Evolutionary conservation across 2,888 invertebrate genomes (phyloP), one percentile per base, ranked within the genome.

Genomic region (Coenonympha arcania): DNA sequence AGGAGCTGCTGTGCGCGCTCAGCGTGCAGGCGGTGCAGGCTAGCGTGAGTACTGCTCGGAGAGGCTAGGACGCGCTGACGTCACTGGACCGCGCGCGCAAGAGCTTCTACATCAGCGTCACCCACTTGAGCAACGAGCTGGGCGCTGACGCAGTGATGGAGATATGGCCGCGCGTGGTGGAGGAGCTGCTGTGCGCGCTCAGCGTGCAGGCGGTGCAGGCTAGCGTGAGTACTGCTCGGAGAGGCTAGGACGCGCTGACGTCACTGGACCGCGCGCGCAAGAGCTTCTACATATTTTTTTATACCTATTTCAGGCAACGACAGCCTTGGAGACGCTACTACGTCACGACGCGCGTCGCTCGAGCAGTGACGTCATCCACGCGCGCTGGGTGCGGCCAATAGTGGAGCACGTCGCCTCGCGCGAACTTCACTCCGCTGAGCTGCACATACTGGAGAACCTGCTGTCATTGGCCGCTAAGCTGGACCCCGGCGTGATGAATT

Each of bases 21-120:
- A n/a, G n/a, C n/a, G n/a, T n/a, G n/a, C n/a, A n/a, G n/a, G n/a
- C n/a, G n/a, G n/a, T n/a, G n/a, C n/a, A n/a, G n/a, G n/a, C n/a
- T n/a, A n/a, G n/a, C n/a, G n/a, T n/a, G n/a, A n/a, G n/a, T n/a
- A n/a, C n/a, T n/a, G n/a, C n/a, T n/a, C n/a, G n/a, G n/a, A n/a
- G n/a, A n/a, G n/a, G n/a, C n/a, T n/a, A n/a, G n/a, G n/a, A n/a
- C n/a, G n/a, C n/a, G n/a, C n/a, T n/a, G n/a, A n/a, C n/a, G n/a
- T n/a, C n/a, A n/a, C n/a, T n/a, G n/a, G n/a, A n/a, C n/a, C n/a
- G 58, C 6, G 39, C 54, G 6, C 66, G 74, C 22, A 73, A 69
- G 61, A 71, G 73, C 42, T 73, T 68, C 64, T 77, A 73, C 61
- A 57, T 75, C 41, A 60, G 70, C 20, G 48, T 76, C 39, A 54